Evolutionary conservation across 2,113 vertebrate genomes (phyloP), one percentile per base, ranked within the genome.

Genomic region (Paramormyrops kingsleyae): DNA sequence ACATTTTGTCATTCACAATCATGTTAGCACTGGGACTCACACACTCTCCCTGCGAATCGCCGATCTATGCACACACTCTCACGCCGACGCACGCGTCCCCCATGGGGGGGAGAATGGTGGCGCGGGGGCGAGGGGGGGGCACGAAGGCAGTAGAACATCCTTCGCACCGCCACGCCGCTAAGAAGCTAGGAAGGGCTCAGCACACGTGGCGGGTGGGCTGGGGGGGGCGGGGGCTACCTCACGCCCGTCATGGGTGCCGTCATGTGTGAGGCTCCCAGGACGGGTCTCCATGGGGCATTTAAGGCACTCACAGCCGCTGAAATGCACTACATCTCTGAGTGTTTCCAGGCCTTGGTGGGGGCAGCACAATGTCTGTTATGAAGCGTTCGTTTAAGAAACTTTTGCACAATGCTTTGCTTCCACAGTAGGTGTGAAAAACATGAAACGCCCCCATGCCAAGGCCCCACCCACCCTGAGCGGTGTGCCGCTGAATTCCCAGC

Each of bases 1-100:
- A 96, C 95, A 96, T 96, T 96, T 96, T 96, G 95, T 96, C 96
- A 96, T 96, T 96, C 94, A 92, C 95, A 96, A 96, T 96, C 95
- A 95, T 95, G 94, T 95, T 96, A 96, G 96, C 95, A 95, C 94
- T 94, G 94, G 93, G 92, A 95, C 93, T 95, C 90, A 92, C 94
- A 94, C 93, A 92, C 93, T 94, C 92, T 42, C 92, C 94, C 92
- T 92, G 93, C 91, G 90, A 94, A 92, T 92, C 92, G 90, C 93
- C 93, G 90, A 95, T 95, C 94, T 91, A 94, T 94, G 94, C 91
- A 90, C 89, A 89, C 91, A 88, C 92, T 90, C 89, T 89, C 74
- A 91, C 87, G 87, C 47, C 90, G 83, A 90, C 10, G 90, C 47
- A 90, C 90, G 89, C 62, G 87, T 66, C 19, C 84, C 52, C 5